Evolutionary conservation across 2,888 invertebrate species (phyloP).

Genomic region (Drosophila bunnanda): DNA sequence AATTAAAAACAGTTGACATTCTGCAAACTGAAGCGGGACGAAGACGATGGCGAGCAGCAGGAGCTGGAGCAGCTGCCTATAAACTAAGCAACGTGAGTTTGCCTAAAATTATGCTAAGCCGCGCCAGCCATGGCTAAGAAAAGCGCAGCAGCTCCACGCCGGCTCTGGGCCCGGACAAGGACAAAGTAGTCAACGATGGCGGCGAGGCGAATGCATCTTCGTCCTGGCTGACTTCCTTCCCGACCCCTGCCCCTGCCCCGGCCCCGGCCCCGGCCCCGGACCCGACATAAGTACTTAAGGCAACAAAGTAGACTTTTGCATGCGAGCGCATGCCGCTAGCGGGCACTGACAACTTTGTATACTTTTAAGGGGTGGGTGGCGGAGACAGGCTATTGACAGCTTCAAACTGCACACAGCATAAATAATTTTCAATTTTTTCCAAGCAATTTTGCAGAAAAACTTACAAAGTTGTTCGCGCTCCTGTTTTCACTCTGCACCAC

Average conservation of each 20-base stretch:
- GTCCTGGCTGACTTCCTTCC: constrained; percentile 20
- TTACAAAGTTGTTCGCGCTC: constrained; percentile 68
- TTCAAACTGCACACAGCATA: constrained; percentile 69
- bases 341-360: constrained; percentile 67
- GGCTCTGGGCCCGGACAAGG: constrained; percentile 50
- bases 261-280: constrained; percentile 21
- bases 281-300: constrained; percentile 76
- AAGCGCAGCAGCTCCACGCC: constrained; percentile 54
- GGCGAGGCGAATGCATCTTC: constrained; percentile 52
- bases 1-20: constrained; percentile 80
- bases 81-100: constrained; percentile 79
- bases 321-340: constrained; percentile 77
- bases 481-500: constrained; percentile 20
- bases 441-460: constrained; percentile 69
- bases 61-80: constrained; percentile 61
- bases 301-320: constrained; percentile 77
- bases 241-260: constrained; percentile 17
- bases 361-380: constrained; percentile 25
- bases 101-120: constrained; percentile 80
- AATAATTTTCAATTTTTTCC: constrained; percentile 78
- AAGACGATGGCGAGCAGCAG: constrained; percentile 34
- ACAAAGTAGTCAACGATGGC: constrained; percentile 53
- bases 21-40: constrained; percentile 64
- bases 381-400: constrained; percentile 67
- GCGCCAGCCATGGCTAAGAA: constrained; percentile 63